Conservation (phyloP, 64 coral and sea anemone genomes). For the Stylophora pistillata region DNA sequence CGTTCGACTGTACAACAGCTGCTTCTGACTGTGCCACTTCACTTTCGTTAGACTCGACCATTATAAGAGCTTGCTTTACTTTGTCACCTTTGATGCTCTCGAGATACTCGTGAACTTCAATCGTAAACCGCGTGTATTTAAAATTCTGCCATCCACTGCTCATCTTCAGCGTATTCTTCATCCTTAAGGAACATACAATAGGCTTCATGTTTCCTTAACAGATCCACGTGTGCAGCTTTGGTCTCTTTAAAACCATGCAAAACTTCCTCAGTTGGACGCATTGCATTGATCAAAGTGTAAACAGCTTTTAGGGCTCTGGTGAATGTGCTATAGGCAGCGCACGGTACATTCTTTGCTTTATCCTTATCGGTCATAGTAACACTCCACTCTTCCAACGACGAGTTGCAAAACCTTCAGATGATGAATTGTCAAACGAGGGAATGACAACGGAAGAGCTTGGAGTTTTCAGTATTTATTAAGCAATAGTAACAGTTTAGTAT, state of each 20-base stretch:
- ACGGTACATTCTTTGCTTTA: background rate
- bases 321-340: background rate
- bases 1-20: too few species aligned
- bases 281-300: background rate
- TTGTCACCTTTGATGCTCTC: too few species aligned
- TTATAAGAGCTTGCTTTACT: too few species aligned
- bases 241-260: background rate
- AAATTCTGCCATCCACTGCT: constrained; percentile 52
- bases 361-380: too few species aligned
- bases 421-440: too few species aligned
- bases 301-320: background rate
- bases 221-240: constrained; percentile 5
- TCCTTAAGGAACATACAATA: constrained; percentile 50
- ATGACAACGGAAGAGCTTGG: too few species aligned
- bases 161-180: constrained; percentile 38
- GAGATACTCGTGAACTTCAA: constrained; percentile 32
- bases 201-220: constrained; percentile 33
- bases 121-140: constrained; percentile 22
- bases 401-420: too few species aligned
- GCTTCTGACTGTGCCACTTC: background rate
- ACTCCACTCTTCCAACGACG: too few species aligned
- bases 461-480: too few species aligned
- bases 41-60: constrained; percentile 26
- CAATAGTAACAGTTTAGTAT: too few species aligned
- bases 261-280: constrained; percentile 15